Percentiles rank a stretch among this genome's conserved stretches.
phyloP scores from a whole-genome alignment of 1,140 invertebrate genomes.

The Tetragonula clypearis region DNA sequence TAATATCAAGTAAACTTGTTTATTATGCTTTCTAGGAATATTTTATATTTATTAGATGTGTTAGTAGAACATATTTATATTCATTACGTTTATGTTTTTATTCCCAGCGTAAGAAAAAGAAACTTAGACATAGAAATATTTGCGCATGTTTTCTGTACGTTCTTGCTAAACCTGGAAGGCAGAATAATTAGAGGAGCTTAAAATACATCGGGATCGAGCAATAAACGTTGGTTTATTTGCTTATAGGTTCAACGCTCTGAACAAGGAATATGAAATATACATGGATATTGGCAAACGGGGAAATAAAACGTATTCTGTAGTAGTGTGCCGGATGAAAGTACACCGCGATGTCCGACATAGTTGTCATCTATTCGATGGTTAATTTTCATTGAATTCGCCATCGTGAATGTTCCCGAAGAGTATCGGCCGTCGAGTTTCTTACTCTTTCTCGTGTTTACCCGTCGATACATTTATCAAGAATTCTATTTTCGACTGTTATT shows the following conservation, averaged over 20 bases:
- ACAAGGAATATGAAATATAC: constrained; percentile 33
- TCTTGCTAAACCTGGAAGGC: not conserved
- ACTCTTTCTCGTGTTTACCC: constrained; percentile 2
- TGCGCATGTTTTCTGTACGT: not conserved
- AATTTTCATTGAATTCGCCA: constrained; percentile 69
- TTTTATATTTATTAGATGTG: no score
- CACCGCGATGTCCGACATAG: constrained; percentile 60
- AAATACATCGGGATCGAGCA: not conserved
- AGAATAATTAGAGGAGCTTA: not conserved
- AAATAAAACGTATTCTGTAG: constrained; percentile 44
- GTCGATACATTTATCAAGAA: constrained; percentile 3
- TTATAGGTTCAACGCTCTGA: constrained; percentile 43
- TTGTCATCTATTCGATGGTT: constrained; percentile 70
- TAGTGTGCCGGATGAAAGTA: constrained; percentile 43
- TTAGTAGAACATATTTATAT: no score
- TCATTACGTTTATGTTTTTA: no score
- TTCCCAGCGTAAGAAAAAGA: no score
- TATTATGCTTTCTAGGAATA: no score
- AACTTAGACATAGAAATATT: not conserved
- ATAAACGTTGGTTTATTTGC: constrained; percentile 18
- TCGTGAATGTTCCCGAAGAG: not conserved
- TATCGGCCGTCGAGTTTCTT: not conserved
- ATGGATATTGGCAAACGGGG: constrained; percentile 54
- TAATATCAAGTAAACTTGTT: no score
- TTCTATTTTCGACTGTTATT: not conserved